Percentiles rank a stretch among this genome's conserved stretches.
Evolutionary conservation across 37 sponge, comb jelly and placozoan species (phyloP).

Genomic region (Haliclona indistincta): DNA sequence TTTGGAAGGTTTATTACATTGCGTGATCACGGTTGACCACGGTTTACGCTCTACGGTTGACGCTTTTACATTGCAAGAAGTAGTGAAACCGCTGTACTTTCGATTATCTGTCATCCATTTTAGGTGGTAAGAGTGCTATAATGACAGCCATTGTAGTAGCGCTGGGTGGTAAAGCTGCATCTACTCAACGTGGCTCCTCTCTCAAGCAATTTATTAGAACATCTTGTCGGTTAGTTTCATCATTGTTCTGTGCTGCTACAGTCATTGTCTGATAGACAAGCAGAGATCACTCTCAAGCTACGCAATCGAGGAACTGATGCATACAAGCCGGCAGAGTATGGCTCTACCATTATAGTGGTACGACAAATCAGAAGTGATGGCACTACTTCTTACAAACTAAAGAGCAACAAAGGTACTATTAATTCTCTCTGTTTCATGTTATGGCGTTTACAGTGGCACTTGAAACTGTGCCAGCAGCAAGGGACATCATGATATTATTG

Average conservation of each 20-base stretch:
- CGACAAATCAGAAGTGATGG: conserved; percentile 72
- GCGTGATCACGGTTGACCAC: too few species aligned
- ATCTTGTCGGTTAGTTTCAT: conserved; percentile 46
- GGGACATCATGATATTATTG: neutral
- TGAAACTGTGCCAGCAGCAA: neutral
- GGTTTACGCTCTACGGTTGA: too few species aligned
- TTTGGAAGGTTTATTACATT: too few species aligned
- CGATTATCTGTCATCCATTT: neutral
- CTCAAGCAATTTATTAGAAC: conserved; percentile 87
- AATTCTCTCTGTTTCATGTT: neutral
- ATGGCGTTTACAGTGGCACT: neutral
- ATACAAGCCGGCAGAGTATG: conserved; percentile 73
- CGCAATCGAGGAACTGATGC: conserved; percentile 77
- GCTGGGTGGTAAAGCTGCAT: conserved; percentile 86
- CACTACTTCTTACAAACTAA: conserved; percentile 83
- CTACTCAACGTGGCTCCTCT: conserved; percentile 83
- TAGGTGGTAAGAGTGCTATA: conserved; percentile 99
- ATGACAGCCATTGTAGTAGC: conserved; percentile 94
- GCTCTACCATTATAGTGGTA: conserved; percentile 67
- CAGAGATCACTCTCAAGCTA: conserved; percentile 64
- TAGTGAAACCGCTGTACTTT: neutral
- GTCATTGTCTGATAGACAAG: neutral
- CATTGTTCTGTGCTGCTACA: neutral
- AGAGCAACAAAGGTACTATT: conserved; percentile 18
- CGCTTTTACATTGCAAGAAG: too few species aligned